Base-by-base conservation (phyloP, 2,113 vertebrate species). In the Promerops cafer region DNA sequence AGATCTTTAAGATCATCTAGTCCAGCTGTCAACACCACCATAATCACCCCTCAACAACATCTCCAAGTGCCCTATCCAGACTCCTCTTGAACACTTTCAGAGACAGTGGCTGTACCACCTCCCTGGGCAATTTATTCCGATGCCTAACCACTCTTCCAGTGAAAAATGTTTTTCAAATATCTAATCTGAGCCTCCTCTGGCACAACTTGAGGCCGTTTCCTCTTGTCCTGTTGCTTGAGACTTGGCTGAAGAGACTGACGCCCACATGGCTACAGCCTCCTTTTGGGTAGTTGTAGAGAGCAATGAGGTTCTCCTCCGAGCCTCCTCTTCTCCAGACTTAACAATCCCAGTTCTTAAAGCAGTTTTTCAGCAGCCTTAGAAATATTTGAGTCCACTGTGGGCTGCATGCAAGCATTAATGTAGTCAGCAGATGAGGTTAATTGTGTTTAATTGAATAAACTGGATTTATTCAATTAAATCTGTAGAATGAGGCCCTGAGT, bases 261-360 rank as follows among this genome's bases (percentile, higher is more conserved):
- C 20, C 24, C 39, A 40, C 11, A 27, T 75, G 21, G 26, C 30
- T 53, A 13, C 28, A 60, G 5, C 39, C 16, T 83, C 11, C 44
- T 65, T 81, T 74, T 1, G 1, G 10, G 13, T 26, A 35, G 20
- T 11, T 60, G 53, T 60, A 26, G 45, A 37, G 72, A 39, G 45
- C 26, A 88, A 6, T 21, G 20, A 39, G 13, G 45, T 39, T 26
- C 2, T 3, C 11, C 33, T n/a, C 30, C 0, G 0, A n/a, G 10
- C 78, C 16, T 60, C 24, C 24, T 74, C 33, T 45, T 60, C 33
- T 75, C 39, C 30, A 68, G 30, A 53, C n/a, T 15, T 45, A 83
- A 68, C 14, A 76, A 40, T 21, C 9, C n/a, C 21, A 45, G 8
- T 79, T 49, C 31, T 80, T 87, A 53, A 71, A 86, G 28, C n/a